phyloP scores from a whole-genome alignment of 1,140 invertebrate species.

The Muscidifurax raptorellus region DNA sequence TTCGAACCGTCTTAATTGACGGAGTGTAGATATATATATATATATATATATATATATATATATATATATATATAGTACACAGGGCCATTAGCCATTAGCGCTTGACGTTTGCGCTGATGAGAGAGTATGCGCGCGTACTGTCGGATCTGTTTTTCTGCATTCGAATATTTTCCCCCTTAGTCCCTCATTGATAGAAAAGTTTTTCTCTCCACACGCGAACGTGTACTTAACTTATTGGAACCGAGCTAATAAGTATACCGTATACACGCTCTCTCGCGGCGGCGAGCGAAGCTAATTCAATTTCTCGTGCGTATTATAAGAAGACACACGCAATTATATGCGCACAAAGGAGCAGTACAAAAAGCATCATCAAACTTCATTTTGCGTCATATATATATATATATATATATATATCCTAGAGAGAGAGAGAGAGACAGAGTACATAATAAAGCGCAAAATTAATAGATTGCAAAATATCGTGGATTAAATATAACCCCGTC shows the following conservation, averaged over 20 bases:
- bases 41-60: too few relatives aligned
- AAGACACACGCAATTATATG: background rate
- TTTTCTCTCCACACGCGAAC: background rate
- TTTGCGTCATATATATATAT: background rate
- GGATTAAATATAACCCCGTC: background rate
- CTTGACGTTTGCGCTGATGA: conserved; percentile 32
- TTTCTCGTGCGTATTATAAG: background rate
- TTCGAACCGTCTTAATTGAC: background rate
- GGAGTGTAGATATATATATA: too few relatives aligned
- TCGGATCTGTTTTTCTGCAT: conserved; percentile 23
- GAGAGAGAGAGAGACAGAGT: too few relatives aligned
- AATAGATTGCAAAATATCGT: conserved; percentile 25
- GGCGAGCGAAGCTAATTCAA: background rate
- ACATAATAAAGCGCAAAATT: background rate
- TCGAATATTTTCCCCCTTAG: background rate
- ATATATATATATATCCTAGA: too few relatives aligned
- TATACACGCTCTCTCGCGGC: too few relatives aligned
- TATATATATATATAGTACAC: too few relatives aligned
- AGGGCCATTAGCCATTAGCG: background rate
- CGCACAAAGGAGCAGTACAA: too few relatives aligned
- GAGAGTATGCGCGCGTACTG: conserved; percentile 16
- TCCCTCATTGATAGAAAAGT: background rate
- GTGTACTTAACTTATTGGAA: background rate
- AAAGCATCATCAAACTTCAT: background rate
- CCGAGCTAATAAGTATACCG: too few relatives aligned